These are phyloP conservation scores for Aselliscus stoliczkanus DNA, from an alignment of 2,797 vertebrate genomes.

Conservation along the genomic window DNA sequence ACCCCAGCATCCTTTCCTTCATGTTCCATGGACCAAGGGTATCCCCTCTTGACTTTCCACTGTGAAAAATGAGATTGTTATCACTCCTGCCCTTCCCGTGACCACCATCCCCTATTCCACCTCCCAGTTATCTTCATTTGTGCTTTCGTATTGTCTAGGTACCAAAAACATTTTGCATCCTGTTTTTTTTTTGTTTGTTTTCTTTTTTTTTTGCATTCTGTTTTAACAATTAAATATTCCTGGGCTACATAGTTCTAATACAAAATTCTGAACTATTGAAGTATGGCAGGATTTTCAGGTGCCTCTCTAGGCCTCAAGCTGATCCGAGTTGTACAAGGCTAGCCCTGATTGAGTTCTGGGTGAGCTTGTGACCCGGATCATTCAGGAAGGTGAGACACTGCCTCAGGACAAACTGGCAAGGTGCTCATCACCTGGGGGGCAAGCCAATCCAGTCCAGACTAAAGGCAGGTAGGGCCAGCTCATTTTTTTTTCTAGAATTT, in stretches of 20 bases:
- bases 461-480: neutral
- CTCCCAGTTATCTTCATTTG: neutral
- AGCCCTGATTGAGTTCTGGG: neutral
- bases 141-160: neutral
- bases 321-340: neutral
- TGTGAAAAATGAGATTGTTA: constrained; percentile 27
- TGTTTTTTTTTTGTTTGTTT: too few relatives aligned
- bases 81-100: neutral
- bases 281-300: neutral
- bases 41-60: neutral
- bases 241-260: neutral
- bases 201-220: constrained; percentile 1
- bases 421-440: neutral
- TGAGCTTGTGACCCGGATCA: neutral
- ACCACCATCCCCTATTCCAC: neutral
- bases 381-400: neutral
- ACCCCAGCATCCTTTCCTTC: neutral
- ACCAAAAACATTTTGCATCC: neutral
- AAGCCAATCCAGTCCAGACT: too few relatives aligned
- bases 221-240: neutral
- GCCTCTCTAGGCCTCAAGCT: neutral
- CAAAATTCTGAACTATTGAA: neutral
- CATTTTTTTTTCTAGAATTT: neutral
- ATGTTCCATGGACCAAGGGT: neutral
- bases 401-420: neutral